These are phyloP conservation scores for Nasonovia ribisnigri DNA, from an alignment of 2,888 invertebrate species.

Conservation along the genomic window DNA sequence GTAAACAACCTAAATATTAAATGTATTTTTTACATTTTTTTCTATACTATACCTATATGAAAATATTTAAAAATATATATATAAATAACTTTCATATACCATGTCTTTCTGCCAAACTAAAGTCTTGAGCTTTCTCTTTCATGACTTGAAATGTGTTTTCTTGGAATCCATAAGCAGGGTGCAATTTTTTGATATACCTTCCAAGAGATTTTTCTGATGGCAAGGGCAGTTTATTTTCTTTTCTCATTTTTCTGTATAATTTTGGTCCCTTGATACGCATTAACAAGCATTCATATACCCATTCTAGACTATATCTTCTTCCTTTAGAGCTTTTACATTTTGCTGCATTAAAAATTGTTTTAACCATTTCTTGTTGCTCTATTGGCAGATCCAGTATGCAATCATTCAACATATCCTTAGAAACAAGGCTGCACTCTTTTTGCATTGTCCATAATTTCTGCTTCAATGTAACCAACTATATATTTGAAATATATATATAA, in stretches of 20 bases:
- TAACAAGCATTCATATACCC: background rate
- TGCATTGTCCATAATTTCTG: background rate
- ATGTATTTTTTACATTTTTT: too few species aligned
- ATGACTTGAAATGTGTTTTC: conserved; percentile 9
- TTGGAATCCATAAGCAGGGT: conserved; percentile 4
- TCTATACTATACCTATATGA: too few species aligned
- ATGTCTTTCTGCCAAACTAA: background rate
- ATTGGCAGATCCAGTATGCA: background rate
- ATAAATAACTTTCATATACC: too few species aligned
- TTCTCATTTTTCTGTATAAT: background rate
- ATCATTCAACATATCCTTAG: background rate
- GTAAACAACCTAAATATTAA: too few species aligned
- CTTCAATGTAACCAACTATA: background rate
- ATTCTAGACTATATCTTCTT: background rate
- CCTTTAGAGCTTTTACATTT: background rate
- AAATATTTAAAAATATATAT: too few species aligned
- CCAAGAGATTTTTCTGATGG: too few species aligned
- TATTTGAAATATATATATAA: too few species aligned
- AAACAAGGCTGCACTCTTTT: background rate
- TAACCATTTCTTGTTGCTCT: conserved; percentile 1
- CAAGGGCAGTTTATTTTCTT: background rate
- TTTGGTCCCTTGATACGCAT: background rate
- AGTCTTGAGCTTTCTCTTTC: background rate
- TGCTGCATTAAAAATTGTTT: too few species aligned
- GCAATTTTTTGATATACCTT: background rate